Evolutionary conservation across 2,797 vertebrate species (phyloP), one percentile per base, ranked within the genome.

Genomic region (Champsocephalus esox): DNA sequence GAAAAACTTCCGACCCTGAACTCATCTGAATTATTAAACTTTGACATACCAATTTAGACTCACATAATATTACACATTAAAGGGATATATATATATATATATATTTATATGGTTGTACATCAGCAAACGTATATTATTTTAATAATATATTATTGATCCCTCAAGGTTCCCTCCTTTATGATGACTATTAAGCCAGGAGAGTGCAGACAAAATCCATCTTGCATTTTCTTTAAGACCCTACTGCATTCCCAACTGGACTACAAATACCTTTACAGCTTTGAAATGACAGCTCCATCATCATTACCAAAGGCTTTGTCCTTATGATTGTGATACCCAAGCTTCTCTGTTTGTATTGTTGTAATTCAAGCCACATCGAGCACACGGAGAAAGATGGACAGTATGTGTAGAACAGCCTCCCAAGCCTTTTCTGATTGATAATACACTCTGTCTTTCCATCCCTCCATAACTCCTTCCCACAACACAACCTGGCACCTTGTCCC

Each of bases 401-500:
- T 75, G 79, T 56, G 54, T 50, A 8, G 50, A 75, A 50, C 76
- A 84, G 77, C 78, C 83, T 87, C 67, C 78, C 75, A 82, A 66
- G 57, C 71, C 72, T 2, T 51, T 51, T 28, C 62, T 57, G 70
- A 71, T 52, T 79, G 86, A 86, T 70, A 86, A 81, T 68, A 80
- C 78, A 78, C 83, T 71, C 82, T 75, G 81, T 85, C 64, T 75
- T 57, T 87, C 84, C 81, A 87, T 83, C 65, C 66, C 73, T 75
- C 82, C 71, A 44, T 80, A 84, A 84, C 87, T 89, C 83, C 86
- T 74, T 85, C 74, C 83, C 87, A 85, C 87, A 87, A 87, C 82
- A 86, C 87, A 86, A 84, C 82, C 88, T 94, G 93, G 93, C 93
- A 91, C 75, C 85, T 88, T 64, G 78, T 82, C 82, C 83, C 85